These are phyloP conservation scores for Tetraneura akinire DNA, from an alignment of 1,140 invertebrate species.

Conservation along the genomic window DNA sequence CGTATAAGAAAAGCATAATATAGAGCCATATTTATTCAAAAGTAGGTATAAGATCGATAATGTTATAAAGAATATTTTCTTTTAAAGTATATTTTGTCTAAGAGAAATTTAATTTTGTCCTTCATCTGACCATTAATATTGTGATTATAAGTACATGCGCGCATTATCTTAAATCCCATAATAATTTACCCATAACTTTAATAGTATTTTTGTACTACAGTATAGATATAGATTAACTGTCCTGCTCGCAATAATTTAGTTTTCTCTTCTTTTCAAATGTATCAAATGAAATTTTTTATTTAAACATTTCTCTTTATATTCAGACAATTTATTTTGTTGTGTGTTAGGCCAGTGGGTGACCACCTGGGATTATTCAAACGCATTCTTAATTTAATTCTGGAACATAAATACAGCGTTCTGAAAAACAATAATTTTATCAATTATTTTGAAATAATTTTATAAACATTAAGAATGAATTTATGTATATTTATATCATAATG, in stretches of 20 bases:
- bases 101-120: neutral
- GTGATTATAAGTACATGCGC: neutral
- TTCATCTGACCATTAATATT: conserved; percentile 17
- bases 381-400: neutral
- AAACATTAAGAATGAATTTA: too few species aligned
- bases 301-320: conserved; percentile 9
- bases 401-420: neutral
- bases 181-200: conserved; percentile 15
- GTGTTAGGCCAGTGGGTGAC: neutral
- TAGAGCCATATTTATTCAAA: too few species aligned
- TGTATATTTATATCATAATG: too few species aligned
- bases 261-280: conserved; percentile 30
- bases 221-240: neutral
- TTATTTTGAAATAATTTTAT: too few species aligned
- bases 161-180: neutral
- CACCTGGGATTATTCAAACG: neutral
- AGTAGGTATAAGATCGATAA: too few species aligned
- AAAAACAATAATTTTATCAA: neutral
- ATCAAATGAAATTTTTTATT: neutral
- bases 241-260: neutral
- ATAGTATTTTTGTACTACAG: neutral
- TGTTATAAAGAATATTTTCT: too few species aligned
- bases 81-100: too few species aligned
- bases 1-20: too few species aligned
- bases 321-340: too few species aligned